These are phyloP conservation scores for Apocrypta bakeri DNA, from an alignment of 1,140 invertebrate genomes.

Conservation along the genomic window DNA sequence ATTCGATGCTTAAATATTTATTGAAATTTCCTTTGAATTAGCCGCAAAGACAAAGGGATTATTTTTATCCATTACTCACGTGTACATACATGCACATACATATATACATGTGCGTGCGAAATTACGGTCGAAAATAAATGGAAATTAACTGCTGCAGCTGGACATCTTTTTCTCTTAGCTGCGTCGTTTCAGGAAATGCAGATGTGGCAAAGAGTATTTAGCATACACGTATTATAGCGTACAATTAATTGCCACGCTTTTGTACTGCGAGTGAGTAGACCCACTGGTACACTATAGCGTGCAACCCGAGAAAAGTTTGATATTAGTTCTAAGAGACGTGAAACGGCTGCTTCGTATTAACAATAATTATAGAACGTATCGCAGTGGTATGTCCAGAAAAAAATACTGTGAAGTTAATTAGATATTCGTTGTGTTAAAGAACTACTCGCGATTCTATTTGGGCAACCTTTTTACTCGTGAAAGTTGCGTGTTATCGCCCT, in stretches of 20 bases:
- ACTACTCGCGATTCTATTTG: neutral
- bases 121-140: neutral
- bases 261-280: neutral
- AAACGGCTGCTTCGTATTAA: neutral
- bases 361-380: neutral
- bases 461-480: neutral
- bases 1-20: too few relatives aligned
- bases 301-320: neutral
- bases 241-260: neutral
- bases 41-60: too few relatives aligned
- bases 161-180: neutral
- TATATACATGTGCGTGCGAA: too few relatives aligned
- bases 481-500: neutral
- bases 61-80: too few relatives aligned
- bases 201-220: neutral
- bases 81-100: too few relatives aligned
- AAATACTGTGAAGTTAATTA: neutral
- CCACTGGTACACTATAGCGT: neutral
- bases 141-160: neutral
- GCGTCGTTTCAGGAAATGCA: slow-evolving; percentile 1
- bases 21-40: too few relatives aligned
- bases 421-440: neutral
- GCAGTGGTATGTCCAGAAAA: neutral
- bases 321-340: neutral
- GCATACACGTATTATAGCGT: neutral